A percentile compares a stretch with the other conserved stretches of the same genome.
Conservation (phyloP, 2,797 vertebrate species). For the Sitta carolinensis region DNA sequence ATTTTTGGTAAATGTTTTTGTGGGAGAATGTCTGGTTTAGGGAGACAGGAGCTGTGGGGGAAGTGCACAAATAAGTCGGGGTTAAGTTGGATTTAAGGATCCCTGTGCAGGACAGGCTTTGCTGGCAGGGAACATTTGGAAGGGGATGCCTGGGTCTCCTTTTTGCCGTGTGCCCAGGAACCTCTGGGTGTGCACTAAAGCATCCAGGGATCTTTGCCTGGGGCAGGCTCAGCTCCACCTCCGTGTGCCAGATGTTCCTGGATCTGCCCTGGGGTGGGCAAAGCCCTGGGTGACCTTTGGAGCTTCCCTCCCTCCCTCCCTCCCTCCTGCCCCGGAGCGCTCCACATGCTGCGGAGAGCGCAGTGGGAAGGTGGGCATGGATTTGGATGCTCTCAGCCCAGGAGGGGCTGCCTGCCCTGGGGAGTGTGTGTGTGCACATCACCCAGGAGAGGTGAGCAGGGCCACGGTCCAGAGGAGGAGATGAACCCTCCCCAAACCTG, state of each 20-base stretch:
- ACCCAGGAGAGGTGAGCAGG: background rate
- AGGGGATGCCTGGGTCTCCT: background rate
- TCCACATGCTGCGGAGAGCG: background rate
- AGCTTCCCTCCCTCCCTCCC: background rate
- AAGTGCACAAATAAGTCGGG: background rate
- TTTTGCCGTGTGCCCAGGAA: background rate
- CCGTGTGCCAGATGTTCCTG: background rate
- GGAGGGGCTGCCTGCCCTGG: background rate
- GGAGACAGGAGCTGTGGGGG: background rate
- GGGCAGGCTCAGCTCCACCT: background rate
- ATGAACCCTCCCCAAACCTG: background rate
- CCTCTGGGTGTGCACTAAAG: background rate
- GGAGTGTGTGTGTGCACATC: background rate
- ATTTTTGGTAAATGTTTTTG: background rate
- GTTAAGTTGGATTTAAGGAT: background rate
- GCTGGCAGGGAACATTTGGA: background rate
- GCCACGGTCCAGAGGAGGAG: background rate
- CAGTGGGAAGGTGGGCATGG: background rate
- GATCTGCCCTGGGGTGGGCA: background rate
- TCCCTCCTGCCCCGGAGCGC: background rate
- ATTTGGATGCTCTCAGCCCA: background rate
- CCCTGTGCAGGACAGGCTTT: background rate
- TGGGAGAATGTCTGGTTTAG: rapidly evolving
- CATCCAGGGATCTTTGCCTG: background rate
- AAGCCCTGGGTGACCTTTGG: background rate